Evolutionary conservation across 1,140 invertebrate genomes (phyloP).

Genomic region (Trichoplusia ni): DNA sequence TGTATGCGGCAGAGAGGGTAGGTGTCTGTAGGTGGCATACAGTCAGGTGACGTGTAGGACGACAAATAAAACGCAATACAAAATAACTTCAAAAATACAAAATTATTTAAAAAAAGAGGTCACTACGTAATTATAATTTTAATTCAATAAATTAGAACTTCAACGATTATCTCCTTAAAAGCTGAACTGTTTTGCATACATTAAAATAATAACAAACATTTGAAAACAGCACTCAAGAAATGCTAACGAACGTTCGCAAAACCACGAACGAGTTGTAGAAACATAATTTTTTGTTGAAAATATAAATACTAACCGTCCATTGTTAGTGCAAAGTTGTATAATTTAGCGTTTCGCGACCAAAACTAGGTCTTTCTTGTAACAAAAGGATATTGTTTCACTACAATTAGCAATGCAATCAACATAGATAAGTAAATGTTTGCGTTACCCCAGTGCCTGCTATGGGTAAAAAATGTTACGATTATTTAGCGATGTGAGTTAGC

Average conservation of each 20-base stretch:
- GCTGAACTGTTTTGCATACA: no score
- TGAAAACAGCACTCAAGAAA: constrained; percentile 7
- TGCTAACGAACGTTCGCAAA: constrained; percentile 9
- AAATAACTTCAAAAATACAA: no score
- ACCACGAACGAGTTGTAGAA: constrained; percentile 7
- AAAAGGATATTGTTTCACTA: constrained; percentile 72
- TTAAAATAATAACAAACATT: constrained; percentile 3
- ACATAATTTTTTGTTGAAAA: constrained; percentile 33
- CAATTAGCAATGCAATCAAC: constrained; percentile 72
- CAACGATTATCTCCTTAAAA: no score
- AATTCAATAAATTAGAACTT: no score
- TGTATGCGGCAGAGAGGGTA: no score
- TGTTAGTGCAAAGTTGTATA: constrained; percentile 62
- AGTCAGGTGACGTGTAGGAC: no score
- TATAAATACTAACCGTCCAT: constrained; percentile 51
- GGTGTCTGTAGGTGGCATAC: no score
- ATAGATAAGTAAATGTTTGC: constrained; percentile 73
- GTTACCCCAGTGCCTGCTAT: constrained; percentile 46
- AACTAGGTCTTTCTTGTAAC: constrained; percentile 70
- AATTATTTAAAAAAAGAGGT: no score
- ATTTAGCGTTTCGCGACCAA: constrained; percentile 69
- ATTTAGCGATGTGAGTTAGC: constrained; percentile 15
- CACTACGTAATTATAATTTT: no score
- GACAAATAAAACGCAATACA: no score
- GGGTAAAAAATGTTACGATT: constrained; percentile 36